Conservation (phyloP, 2,797 vertebrate species). For the Sebastolobus alascanus region DNA sequence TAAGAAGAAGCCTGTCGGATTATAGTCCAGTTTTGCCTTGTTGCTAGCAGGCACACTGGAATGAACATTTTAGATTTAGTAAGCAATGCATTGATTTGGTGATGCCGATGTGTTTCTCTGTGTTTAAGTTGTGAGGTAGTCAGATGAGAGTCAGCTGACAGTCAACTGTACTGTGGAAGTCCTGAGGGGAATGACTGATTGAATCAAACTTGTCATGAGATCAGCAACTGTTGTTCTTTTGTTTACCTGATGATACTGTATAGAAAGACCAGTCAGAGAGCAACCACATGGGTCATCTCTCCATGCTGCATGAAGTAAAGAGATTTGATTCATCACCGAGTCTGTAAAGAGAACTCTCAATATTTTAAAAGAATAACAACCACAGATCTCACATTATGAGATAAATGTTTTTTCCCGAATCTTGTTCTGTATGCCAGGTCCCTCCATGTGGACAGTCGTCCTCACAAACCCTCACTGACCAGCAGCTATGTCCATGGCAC, state of each 20-base stretch:
- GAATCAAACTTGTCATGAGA: background rate
- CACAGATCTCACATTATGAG: too few species aligned
- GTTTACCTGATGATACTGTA: background rate
- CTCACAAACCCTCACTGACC: conserved; percentile 65
- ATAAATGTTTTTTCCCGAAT: background rate
- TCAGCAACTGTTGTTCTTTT: background rate
- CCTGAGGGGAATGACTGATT: background rate
- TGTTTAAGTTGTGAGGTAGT: background rate
- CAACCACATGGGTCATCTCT: background rate
- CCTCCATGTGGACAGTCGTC: conserved; percentile 67
- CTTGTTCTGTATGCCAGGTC: conserved; percentile 67
- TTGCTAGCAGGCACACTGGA: background rate
- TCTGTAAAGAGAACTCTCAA: too few species aligned
- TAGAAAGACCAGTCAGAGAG: background rate
- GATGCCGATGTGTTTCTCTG: background rate
- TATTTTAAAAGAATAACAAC: too few species aligned
- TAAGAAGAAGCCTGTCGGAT: too few species aligned
- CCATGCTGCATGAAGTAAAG: background rate
- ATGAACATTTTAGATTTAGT: background rate
- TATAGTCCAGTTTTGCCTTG: too few species aligned
- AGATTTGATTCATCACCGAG: background rate
- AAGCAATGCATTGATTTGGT: background rate
- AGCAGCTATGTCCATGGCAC: conserved; percentile 88
- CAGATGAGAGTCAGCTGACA: too few species aligned
- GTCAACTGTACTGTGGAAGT: background rate